Conservation (phyloP, 2,797 vertebrate genomes). For the Netta rufina region DNA sequence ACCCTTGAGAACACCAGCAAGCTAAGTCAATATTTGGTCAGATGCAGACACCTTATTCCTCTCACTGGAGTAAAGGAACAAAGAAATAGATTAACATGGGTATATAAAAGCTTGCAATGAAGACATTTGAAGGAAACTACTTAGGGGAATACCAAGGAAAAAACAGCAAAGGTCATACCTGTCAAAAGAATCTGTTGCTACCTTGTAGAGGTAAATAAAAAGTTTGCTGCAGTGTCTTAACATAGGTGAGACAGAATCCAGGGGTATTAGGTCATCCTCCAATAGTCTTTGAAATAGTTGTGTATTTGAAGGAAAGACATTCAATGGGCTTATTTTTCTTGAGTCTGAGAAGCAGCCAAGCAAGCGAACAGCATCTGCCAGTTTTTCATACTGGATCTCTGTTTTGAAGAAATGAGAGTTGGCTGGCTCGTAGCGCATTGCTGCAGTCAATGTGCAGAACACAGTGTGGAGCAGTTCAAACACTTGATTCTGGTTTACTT, state of each 20-base stretch:
- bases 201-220: constrained; percentile 97
- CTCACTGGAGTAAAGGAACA: not conserved
- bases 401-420: constrained; percentile 98
- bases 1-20: not conserved
- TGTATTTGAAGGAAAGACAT: constrained; percentile 90
- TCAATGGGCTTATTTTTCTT: constrained; percentile 88
- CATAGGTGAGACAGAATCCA: constrained; percentile 89
- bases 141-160: fast-evolving
- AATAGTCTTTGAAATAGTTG: constrained; percentile 94
- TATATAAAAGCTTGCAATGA: not conserved
- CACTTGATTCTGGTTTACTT: constrained; percentile 93
- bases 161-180: constrained; percentile 80
- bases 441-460: constrained; percentile 94
- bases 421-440: constrained; percentile 99
- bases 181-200: constrained; percentile 98
- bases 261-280: constrained; percentile 86
- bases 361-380: constrained; percentile 94
- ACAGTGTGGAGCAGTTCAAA: constrained; percentile 95
- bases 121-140: not conserved
- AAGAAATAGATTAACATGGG: not conserved
- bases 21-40: not conserved
- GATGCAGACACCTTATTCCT: not conserved
- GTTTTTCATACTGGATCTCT: constrained; percentile 98
- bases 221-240: constrained; percentile 96
- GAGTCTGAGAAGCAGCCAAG: constrained; percentile 96